Percentiles rank a stretch among this genome's conserved stretches.
Evolutionary conservation across 1,140 invertebrate species (phyloP).

Genomic region (Bradysia coprophila): DNA sequence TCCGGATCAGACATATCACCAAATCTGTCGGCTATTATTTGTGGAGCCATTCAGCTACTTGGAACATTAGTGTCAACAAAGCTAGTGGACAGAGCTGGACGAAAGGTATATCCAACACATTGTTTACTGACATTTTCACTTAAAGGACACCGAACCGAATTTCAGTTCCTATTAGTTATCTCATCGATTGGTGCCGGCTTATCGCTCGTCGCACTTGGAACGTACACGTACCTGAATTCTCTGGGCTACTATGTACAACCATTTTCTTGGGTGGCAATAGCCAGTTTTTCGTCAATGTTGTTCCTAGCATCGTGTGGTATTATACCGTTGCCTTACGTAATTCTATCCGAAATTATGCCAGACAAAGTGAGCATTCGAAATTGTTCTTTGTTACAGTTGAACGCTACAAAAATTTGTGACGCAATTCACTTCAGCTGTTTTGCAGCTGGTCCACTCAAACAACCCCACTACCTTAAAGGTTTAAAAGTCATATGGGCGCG

Average conservation of each 20-base stretch:
- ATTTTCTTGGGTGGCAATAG: slow-evolving; percentile 14
- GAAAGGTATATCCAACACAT: slow-evolving; percentile 18
- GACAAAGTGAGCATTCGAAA: slow-evolving; percentile 9
- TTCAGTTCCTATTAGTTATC: neutral
- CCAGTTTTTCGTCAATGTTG: slow-evolving; percentile 16
- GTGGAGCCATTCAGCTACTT: slow-evolving; percentile 37
- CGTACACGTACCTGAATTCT: neutral
- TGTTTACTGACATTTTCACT: neutral
- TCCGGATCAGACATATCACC: slow-evolving; percentile 36
- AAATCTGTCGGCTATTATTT: slow-evolving; percentile 48
- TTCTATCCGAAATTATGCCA: slow-evolving; percentile 18
- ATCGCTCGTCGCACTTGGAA: neutral
- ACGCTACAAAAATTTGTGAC: neutral
- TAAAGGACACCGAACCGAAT: neutral
- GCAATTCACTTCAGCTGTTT: neutral
- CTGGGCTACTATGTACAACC: neutral
- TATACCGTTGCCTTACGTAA: slow-evolving; percentile 15
- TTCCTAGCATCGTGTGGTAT: slow-evolving; percentile 15
- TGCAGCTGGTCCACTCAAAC: too few species aligned
- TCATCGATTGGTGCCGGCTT: neutral
- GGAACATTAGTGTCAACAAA: neutral
- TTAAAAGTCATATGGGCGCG: too few species aligned
- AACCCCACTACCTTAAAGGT: too few species aligned
- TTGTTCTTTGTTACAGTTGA: neutral
- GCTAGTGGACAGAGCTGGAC: slow-evolving; percentile 22